A percentile compares a stretch with the other conserved stretches of the same genome.
Conservation (phyloP, 2,797 vertebrate genomes). For the Sebastes melanostomus region DNA sequence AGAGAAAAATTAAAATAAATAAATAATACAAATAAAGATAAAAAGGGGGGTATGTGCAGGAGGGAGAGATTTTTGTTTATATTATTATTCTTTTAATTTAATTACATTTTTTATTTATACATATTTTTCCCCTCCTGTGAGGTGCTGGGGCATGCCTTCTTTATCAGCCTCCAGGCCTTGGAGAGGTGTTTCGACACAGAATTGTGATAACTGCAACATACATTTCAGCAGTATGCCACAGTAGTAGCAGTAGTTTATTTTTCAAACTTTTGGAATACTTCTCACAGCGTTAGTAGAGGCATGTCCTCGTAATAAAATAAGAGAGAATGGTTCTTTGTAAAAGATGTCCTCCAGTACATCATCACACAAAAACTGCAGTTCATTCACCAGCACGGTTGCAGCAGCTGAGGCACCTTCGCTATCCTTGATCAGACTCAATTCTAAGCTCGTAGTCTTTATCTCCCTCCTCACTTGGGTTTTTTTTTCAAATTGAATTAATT, state of each 20-base stretch:
- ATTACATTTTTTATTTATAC: too few relatives aligned
- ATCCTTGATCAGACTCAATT: constrained; percentile 27
- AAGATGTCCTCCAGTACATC: constrained; percentile 20
- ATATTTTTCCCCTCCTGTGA: too few relatives aligned
- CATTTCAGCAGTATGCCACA: not conserved
- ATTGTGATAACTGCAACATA: not conserved
- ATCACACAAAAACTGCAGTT: constrained; percentile 1
- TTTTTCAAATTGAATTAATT: constrained; percentile 41
- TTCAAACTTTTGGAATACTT: not conserved
- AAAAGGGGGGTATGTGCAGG: too few relatives aligned
- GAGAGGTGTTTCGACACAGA: not conserved
- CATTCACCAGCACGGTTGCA: not conserved
- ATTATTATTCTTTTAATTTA: too few relatives aligned
- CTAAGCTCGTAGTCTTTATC: constrained; percentile 12
- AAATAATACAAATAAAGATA: too few relatives aligned
- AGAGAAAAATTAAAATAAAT: too few relatives aligned
- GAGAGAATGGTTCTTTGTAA: constrained; percentile 9
- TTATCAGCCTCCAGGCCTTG: too few relatives aligned
- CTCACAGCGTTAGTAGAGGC: too few relatives aligned
- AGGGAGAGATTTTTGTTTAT: too few relatives aligned
- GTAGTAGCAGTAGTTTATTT: not conserved
- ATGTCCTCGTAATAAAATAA: too few relatives aligned
- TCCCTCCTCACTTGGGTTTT: constrained; percentile 3
- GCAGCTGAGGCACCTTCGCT: constrained; percentile 12
- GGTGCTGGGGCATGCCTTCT: too few relatives aligned